These are phyloP conservation scores for Menura novaehollandiae DNA, from an alignment of 2,113 vertebrate species.

Conservation along the genomic window DNA sequence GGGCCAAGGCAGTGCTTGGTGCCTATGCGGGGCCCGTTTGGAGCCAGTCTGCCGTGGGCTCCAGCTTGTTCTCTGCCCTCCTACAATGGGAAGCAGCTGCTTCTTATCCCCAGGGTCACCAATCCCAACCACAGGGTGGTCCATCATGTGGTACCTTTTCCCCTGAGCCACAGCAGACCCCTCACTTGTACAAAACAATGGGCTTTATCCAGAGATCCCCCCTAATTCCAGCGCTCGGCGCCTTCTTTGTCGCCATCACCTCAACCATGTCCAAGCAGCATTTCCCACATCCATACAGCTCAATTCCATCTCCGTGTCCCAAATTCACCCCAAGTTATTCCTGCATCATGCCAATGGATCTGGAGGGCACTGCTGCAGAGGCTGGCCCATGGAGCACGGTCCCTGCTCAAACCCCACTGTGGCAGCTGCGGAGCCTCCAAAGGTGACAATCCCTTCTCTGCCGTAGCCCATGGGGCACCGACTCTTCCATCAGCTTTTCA, in stretches of 20 bases:
- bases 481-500: background rate
- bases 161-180: background rate
- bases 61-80: background rate
- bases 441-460: background rate
- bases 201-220: background rate
- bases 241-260: fast-evolving
- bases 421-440: background rate
- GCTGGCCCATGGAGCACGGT: fast-evolving
- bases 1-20: constrained; percentile 28
- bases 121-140: background rate
- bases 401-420: fast-evolving
- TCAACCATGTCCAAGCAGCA: background rate
- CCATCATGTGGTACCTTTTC: background rate
- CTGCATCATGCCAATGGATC: fast-evolving
- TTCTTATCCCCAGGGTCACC: background rate
- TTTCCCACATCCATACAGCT: background rate
- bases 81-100: background rate
- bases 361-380: background rate
- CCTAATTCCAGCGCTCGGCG: fast-evolving
- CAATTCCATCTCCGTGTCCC: background rate
- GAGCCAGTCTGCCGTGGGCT: background rate
- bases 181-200: background rate
- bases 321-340: background rate
- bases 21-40: background rate
- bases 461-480: background rate